A percentile compares a stretch with the other conserved stretches of the same genome.
Conservation (phyloP, 2,113 vertebrate species). For the Halcyon senegalensis region DNA sequence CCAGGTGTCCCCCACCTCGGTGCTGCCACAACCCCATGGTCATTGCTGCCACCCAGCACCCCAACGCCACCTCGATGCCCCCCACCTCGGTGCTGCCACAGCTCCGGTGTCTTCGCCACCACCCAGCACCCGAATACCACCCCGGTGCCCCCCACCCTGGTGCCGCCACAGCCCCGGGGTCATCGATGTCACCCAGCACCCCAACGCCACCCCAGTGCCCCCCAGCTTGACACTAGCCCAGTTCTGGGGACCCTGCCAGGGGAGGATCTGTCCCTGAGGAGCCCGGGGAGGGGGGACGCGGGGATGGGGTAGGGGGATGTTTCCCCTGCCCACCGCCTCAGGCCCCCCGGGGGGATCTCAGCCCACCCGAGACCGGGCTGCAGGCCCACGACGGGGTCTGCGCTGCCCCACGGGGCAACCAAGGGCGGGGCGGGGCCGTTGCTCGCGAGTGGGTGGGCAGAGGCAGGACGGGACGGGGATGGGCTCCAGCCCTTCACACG, state of each 20-base stretch:
- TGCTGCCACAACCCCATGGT: no score
- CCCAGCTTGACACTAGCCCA: not conserved
- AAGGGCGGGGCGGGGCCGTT: not conserved
- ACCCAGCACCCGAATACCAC: no score
- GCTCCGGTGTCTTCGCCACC: not conserved
- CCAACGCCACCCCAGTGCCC: not conserved
- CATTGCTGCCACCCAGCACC: not conserved
- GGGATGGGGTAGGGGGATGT: not conserved
- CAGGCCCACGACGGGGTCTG: not conserved
- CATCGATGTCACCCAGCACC: not conserved
- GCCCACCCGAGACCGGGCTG: not conserved
- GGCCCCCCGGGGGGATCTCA: not conserved
- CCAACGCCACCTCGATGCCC: not conserved
- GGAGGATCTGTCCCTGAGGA: not conserved
- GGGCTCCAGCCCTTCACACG: no score
- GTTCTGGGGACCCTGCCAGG: not conserved
- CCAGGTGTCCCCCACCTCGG: no score
- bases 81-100: no score
- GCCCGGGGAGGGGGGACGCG: fast-evolving
- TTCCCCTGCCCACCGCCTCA: not conserved
- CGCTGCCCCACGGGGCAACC: not conserved
- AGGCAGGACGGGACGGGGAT: not conserved
- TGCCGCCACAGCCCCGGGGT: no score
- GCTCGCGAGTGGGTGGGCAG: not conserved
- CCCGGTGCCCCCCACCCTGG: no score